Conservation (phyloP, 2,113 vertebrate genomes). For the Origma solitaria region DNA sequence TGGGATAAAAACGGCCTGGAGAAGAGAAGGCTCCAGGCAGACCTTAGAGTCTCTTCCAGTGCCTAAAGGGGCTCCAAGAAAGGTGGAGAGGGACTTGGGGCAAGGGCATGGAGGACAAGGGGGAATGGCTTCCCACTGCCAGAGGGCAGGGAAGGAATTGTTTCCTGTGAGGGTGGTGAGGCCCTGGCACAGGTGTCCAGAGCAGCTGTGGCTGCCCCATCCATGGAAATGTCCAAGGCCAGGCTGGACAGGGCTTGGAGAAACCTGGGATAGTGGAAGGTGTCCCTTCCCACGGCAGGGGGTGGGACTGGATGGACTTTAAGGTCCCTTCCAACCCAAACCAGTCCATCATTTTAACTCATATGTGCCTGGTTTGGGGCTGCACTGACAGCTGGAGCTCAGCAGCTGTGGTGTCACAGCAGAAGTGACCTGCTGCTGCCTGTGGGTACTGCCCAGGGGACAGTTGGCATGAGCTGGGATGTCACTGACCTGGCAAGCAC, state of each 20-base stretch:
- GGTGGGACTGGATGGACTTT: neutral
- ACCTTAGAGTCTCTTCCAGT: neutral
- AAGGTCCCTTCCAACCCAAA: neutral
- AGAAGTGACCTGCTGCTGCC: neutral
- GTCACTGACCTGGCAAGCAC: slow-evolving; percentile 80
- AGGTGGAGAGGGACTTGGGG: neutral
- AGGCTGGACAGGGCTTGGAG: neutral
- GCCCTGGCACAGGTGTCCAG: neutral
- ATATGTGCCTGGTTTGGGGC: neutral
- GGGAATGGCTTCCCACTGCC: neutral
- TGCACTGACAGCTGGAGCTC: neutral
- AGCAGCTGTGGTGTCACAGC: neutral
- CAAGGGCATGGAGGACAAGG: neutral
- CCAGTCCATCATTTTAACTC: neutral
- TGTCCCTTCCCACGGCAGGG: too few relatives aligned
- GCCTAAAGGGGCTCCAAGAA: neutral
- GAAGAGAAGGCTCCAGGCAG: neutral
- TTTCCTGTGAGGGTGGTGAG: neutral
- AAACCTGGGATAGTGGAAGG: rapidly evolving
- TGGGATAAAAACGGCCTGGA: neutral
- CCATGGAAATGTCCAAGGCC: neutral
- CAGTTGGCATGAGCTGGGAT: neutral
- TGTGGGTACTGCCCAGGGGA: neutral
- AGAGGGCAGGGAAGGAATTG: neutral
- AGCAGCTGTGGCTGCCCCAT: neutral